A percentile compares a stretch with the other conserved stretches of the same genome.
Conservation (phyloP, 2,888 invertebrate genomes). For the Sycophila texana region DNA sequence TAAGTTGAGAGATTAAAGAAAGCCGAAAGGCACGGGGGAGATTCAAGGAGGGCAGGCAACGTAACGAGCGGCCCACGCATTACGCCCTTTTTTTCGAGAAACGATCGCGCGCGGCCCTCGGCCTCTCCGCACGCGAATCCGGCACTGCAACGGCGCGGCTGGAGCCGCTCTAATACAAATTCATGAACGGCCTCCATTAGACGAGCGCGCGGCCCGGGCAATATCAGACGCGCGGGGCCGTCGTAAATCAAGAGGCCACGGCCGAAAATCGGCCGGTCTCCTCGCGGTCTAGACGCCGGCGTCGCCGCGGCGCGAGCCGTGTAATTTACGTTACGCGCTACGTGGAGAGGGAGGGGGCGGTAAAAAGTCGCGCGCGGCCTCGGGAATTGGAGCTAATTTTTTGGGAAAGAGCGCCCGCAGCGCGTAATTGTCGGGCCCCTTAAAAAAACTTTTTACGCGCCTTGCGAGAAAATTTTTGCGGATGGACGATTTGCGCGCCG, state of each 20-base stretch:
- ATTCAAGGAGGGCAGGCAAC: not conserved
- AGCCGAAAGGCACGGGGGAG: constrained; percentile 21
- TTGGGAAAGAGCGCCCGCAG: constrained; percentile 31
- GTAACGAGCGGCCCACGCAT: constrained; percentile 3
- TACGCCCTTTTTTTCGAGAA: constrained; percentile 56
- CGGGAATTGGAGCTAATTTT: constrained; percentile 45
- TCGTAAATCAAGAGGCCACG: constrained; percentile 51
- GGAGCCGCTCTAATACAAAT: constrained; percentile 70
- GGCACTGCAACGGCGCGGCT: not conserved
- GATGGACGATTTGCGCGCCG: constrained; percentile 16
- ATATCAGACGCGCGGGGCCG: constrained; percentile 67
- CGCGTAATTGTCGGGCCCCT: constrained; percentile 47
- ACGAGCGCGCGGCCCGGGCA: constrained; percentile 63
- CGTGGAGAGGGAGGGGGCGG: not conserved
- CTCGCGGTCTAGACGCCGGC: constrained; percentile 60
- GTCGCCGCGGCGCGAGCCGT: not conserved
- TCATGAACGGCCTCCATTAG: constrained; percentile 74
- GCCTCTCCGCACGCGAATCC: constrained; percentile 7
- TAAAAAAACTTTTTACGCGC: constrained; percentile 53
- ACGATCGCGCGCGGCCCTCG: constrained; percentile 59
- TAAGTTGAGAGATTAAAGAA: constrained; percentile 45
- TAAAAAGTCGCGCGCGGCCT: not conserved
- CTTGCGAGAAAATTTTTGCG: constrained; percentile 36
- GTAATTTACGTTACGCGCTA: not conserved
- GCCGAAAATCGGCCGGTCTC: constrained; percentile 55